phyloP scores from a whole-genome alignment of 2,888 invertebrate species.

The Tuberolachnus salignus region DNA sequence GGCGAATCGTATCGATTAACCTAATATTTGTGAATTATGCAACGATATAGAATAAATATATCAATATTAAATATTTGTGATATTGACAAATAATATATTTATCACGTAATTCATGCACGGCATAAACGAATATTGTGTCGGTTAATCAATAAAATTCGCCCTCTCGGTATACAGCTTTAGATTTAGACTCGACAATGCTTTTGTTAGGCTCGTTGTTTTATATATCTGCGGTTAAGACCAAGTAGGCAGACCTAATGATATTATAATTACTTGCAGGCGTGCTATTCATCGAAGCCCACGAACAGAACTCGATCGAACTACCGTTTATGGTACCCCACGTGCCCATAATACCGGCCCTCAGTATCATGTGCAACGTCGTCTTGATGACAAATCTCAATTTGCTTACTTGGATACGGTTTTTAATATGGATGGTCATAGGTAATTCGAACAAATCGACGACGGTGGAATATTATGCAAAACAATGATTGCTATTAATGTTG shows the following conservation, averaged over 20 bases:
- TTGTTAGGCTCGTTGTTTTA: too few species aligned
- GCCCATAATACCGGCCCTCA: constrained; percentile 77
- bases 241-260: too few species aligned
- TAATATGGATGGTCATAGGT: constrained; percentile 86
- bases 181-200: too few species aligned
- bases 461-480: neutral
- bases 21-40: too few species aligned
- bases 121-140: neutral
- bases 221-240: too few species aligned
- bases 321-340: constrained; percentile 83
- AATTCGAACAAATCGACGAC: constrained; percentile 60
- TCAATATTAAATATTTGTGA: too few species aligned
- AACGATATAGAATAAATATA: too few species aligned
- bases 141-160: too few species aligned
- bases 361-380: constrained; percentile 80
- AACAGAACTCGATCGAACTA: constrained; percentile 74
- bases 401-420: constrained; percentile 82
- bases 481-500: neutral
- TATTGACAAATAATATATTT: too few species aligned
- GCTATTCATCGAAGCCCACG: constrained; percentile 76
- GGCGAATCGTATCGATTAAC: too few species aligned
- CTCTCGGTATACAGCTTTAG: too few species aligned
- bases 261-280: constrained; percentile 66
- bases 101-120: too few species aligned
- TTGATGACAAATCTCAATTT: constrained; percentile 82